Percentiles rank a stretch among this genome's conserved stretches.
These are phyloP conservation scores for Cephus nigrinus DNA, from an alignment of 2,888 invertebrate species.

Conservation along the genomic window DNA sequence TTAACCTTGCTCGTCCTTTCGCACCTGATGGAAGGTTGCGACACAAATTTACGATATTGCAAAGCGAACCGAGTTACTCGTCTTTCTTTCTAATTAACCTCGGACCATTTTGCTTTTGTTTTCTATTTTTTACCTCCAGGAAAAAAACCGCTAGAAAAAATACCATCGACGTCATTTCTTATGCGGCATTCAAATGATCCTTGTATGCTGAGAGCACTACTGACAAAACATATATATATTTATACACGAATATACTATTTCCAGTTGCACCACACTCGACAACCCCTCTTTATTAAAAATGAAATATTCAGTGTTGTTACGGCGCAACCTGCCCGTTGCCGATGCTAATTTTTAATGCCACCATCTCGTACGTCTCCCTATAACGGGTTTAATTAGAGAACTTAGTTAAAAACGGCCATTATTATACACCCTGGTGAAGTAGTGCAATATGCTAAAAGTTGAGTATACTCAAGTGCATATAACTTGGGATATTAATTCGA, in stretches of 20 bases:
- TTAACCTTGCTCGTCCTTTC: background rate
- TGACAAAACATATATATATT: too few relatives aligned
- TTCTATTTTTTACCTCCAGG: too few relatives aligned
- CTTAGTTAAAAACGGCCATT: background rate
- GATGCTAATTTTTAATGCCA: slow-evolving; percentile 38
- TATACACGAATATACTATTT: too few relatives aligned
- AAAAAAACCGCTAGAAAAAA: background rate
- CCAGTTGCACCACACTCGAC: background rate
- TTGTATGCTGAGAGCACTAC: background rate
- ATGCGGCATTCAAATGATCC: background rate
- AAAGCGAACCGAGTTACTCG: background rate
- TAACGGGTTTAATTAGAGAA: slow-evolving; percentile 28
- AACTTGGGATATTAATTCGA: background rate
- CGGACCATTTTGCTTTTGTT: background rate
- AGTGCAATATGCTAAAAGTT: background rate
- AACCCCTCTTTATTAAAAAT: slow-evolving; percentile 12
- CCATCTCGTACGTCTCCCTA: slow-evolving; percentile 15
- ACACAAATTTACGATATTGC: background rate
- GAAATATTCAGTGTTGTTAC: slow-evolving; percentile 26
- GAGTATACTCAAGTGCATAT: background rate
- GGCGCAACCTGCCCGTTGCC: slow-evolving; percentile 8
- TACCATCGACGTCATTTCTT: background rate
- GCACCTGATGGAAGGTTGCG: rapidly evolving
- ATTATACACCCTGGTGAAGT: background rate
- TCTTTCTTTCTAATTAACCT: background rate